Base-by-base conservation (phyloP, 2,113 vertebrate species). In the Nematolebias whitei region DNA sequence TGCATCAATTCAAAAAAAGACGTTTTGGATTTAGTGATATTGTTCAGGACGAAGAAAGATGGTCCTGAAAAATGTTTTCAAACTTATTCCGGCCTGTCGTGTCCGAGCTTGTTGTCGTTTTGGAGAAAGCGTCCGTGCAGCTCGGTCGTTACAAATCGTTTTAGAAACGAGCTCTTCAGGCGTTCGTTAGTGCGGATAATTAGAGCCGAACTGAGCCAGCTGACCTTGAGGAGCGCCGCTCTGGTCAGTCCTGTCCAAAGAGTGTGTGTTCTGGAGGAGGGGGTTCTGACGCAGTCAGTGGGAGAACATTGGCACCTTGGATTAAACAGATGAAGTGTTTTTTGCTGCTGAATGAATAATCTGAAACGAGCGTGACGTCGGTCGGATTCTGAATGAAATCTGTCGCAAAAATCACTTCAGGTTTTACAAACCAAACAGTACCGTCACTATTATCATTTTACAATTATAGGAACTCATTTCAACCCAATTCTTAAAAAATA, bases 241-340 rank as follows among this genome's bases (percentile, higher is more conserved):
- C 40, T 48, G 43, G 54, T n/a, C n/a, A 51, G 32, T 38, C 41
- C 60, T 66, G 71, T 64, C 4, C 5, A 39, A 62, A 22, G 19
- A 41, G 29, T 26, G 71, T 24, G 18, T 61, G 62, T 23, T 32
- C 10, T 23, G 22, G 24, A 24, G 47, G 14, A 4, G 45, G 13
- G 48, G 15, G 62, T 41, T 50, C 45, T 83, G 82, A 75, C 26
- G 57, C 73, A 80, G 13, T 65, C 70, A 71, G 49, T 45, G 24
- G 44, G 64, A 73, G 62, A 77, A 63, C 79, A 71, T 74, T 79
- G 72, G 50, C 70, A 77, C 62, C 58, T 72, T 71, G 1, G 23
- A 69, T 19, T 43, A 54, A 65, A 74, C 41, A 63, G 59, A 66
- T 23, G 29, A 76, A 67, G 51, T 48, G 55, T 50, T 70, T 74